Evolutionary conservation across 2,113 vertebrate genomes (phyloP).

Genomic region (Oryzias melastigma): DNA sequence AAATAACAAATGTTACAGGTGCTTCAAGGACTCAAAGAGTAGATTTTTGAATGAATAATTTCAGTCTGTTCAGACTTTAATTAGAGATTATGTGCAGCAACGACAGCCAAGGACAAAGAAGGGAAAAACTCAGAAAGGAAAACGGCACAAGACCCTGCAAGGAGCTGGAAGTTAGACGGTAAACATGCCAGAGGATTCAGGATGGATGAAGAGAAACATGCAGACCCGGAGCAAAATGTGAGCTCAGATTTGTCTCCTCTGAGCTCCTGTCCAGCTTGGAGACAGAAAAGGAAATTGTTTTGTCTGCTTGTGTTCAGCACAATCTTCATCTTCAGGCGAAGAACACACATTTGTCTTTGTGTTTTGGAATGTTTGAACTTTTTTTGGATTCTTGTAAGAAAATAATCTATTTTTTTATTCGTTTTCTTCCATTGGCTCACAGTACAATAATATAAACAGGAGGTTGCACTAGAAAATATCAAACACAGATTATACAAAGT

Average conservation of each 20-base stretch:
- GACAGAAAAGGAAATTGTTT: neutral
- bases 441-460: too few species aligned
- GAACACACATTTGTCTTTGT: neutral
- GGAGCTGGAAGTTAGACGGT: neutral
- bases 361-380: neutral
- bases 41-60: too few species aligned
- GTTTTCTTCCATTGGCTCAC: too few species aligned
- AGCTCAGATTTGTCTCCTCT: neutral
- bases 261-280: neutral
- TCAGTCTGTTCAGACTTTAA: too few species aligned
- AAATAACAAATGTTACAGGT: too few species aligned
- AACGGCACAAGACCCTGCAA: constrained; percentile 1
- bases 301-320: neutral
- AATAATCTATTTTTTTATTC: too few species aligned
- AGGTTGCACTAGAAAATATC: too few species aligned
- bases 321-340: neutral
- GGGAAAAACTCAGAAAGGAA: constrained; percentile 8
- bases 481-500: too few species aligned
- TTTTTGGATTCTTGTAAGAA: neutral
- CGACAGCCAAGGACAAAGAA: too few species aligned
- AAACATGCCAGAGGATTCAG: constrained; percentile 18
- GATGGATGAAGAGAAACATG: neutral
- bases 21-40: too few species aligned
- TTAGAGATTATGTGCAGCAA: too few species aligned
- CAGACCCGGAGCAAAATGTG: neutral